These are phyloP conservation scores for Drosophila pachea DNA, from an alignment of 1,140 invertebrate species.

Conservation along the genomic window DNA sequence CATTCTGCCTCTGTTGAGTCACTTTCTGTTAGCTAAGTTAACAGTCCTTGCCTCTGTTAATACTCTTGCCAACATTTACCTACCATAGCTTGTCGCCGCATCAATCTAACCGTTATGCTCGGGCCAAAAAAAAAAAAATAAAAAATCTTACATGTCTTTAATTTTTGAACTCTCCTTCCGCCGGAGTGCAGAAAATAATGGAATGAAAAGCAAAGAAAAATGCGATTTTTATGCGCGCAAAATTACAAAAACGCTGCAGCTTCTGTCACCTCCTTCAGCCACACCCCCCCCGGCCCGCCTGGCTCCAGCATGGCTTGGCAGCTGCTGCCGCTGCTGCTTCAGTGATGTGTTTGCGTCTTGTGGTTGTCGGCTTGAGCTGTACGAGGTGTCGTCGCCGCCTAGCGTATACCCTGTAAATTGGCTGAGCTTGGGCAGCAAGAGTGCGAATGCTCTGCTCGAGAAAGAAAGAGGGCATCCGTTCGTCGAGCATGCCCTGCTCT, in stretches of 20 bases:
- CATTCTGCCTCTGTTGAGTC: no score
- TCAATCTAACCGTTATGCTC: not conserved
- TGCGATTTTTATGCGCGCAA: slow-evolving; percentile 66
- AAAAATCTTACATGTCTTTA: slow-evolving; percentile 41
- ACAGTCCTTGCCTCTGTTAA: not conserved
- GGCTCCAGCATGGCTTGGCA: not conserved
- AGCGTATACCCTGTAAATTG: slow-evolving; percentile 14
- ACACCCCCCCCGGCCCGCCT: not conserved
- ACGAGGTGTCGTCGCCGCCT: slow-evolving; percentile 20
- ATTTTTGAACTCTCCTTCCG: slow-evolving; percentile 42
- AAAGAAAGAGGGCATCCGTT: slow-evolving; percentile 7
- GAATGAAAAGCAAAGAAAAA: slow-evolving; percentile 43
- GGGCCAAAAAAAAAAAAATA: not conserved
- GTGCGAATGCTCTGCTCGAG: no score
- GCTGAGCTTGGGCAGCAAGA: not conserved
- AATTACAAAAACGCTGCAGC: slow-evolving; percentile 59
- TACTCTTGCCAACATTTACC: not conserved
- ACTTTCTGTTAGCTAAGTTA: not conserved
- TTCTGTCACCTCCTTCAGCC: slow-evolving; percentile 15
- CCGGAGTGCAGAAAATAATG: no score
- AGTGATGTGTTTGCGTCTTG: slow-evolving; percentile 54
- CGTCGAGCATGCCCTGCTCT: not conserved
- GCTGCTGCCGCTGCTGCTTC: slow-evolving; percentile 12
- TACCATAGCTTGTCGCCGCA: not conserved
- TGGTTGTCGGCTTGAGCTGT: slow-evolving; percentile 50